Base-by-base conservation (phyloP, 2,888 invertebrate species). In the Drosophila cognata region DNA sequence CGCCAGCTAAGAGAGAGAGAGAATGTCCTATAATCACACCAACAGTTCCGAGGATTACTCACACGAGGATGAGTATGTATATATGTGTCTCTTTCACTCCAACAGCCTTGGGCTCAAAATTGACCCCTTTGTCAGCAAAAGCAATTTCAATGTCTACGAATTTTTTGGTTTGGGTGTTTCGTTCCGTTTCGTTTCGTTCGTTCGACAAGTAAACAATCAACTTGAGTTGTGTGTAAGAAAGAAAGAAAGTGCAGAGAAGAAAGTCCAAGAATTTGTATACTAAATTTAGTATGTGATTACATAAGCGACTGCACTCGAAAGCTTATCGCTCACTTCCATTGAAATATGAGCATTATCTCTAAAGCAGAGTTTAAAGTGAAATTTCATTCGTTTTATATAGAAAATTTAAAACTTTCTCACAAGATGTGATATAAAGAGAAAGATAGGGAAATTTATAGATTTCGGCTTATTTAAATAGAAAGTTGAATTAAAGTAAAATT, bases 61-160 rank as follows among this genome's bases (percentile, higher is more conserved):
- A 73, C 74, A 67, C 33, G 89, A 86, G 61, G 87, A 87, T 81
- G 87, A 87, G 87, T 87, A 88, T 72, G 87, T 87, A 56, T 60
- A 51, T 28, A n/a, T 29, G n/a, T 25, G 1, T 25, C 7, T 7
- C 25, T 46, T 11, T n/a, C 16, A 21, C 7, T 21, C 38, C 13
- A 7, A 16, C 25, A 46, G 25, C 28, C 64, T 58, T 59, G 55
- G 43, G 50, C 55, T n/a, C 50, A 28, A 62, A n/a, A 10, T 13
- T 18, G 1, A 25, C 16, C 28, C 18, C 38, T 36, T 43, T 43
- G 25, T n/a, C 50, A 56, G 29, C 69, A 38, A 16, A 46, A 46
- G 18, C 43, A 21, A 61, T 58, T 61, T 77, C 78, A 77, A 65
- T 67, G 60, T 46, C 41, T 43, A 29, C 48, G 62, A 36, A 11